These are phyloP conservation scores for Chlamydotis undulata DNA, from an alignment of 2,113 vertebrate genomes.

Conservation along the genomic window DNA sequence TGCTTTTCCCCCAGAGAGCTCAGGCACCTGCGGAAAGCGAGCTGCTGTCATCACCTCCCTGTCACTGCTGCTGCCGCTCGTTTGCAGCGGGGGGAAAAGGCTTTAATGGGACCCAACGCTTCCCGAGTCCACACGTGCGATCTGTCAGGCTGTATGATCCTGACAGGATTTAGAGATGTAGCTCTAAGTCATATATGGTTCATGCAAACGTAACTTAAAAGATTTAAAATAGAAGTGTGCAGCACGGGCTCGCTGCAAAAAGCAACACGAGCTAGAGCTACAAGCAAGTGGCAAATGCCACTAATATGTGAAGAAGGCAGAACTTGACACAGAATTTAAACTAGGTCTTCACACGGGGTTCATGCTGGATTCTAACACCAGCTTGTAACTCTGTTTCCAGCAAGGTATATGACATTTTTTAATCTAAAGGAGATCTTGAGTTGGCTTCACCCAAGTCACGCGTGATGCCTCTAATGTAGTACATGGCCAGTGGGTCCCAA, in stretches of 20 bases:
- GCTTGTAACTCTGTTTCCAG: not conserved
- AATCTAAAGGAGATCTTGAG: not conserved
- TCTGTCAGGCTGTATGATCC: not conserved
- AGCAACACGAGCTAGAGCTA: not conserved
- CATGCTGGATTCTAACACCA: not conserved
- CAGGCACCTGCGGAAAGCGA: constrained; percentile 15
- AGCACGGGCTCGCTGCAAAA: not conserved
- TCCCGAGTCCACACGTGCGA: not conserved
- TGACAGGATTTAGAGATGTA: not conserved
- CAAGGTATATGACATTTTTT: not conserved
- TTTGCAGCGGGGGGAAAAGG: not conserved
- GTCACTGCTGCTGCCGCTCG: accelerated
- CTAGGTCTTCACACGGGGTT: not conserved
- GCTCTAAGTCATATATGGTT: not conserved
- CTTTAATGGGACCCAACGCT: not conserved
- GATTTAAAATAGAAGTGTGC: not conserved
- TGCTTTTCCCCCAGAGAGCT: not conserved
- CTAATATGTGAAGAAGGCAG: not conserved
- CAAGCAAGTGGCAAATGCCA: not conserved
- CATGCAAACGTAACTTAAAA: not conserved
- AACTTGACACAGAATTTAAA: not conserved
- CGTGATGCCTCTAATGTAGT: not conserved
- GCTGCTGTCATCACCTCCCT: constrained; percentile 26
- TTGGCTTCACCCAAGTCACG: not conserved
- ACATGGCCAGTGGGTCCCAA: not conserved